Conservation (phyloP, 1,140 invertebrate genomes). For the Agraylea sexmaculata region DNA sequence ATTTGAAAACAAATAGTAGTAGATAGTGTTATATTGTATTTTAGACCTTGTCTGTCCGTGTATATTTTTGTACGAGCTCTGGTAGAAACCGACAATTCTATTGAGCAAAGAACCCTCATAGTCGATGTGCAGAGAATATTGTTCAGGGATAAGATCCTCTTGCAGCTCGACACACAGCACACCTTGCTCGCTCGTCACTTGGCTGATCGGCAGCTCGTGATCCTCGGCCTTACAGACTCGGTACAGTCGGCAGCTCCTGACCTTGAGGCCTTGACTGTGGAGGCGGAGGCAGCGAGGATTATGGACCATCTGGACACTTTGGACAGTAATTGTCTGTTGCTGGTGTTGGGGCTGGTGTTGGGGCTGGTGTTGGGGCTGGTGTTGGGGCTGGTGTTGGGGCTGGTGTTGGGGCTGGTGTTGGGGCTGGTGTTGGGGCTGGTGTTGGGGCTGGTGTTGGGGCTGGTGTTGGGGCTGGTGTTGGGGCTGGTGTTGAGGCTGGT, state of each 20-base stretch:
- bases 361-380: neutral
- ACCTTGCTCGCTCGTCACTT: conserved; percentile 10
- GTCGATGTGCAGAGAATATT: conserved; percentile 50
- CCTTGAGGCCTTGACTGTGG: neutral
- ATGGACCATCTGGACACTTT: too few relatives aligned
- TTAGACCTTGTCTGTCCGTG: conserved; percentile 48
- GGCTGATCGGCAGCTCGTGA: conserved; percentile 13
- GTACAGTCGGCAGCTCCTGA: too few relatives aligned
- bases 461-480: neutral
- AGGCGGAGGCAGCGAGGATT: conserved; percentile 17
- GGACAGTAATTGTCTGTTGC: too few relatives aligned
- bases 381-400: neutral
- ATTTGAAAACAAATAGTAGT: too few relatives aligned
- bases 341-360: neutral
- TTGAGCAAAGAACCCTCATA: conserved; percentile 56
- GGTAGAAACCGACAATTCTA: conserved; percentile 68
- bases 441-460: too few relatives aligned
- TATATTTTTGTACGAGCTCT: conserved; percentile 54
- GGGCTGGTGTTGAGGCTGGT: neutral
- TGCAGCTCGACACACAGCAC: conserved; percentile 33
- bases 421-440: too few relatives aligned
- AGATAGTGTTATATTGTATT: neutral
- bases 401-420: too few relatives aligned
- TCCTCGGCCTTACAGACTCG: conserved; percentile 22
- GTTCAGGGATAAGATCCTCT: conserved; percentile 40